phyloP scores from a whole-genome alignment of 37 sponge, comb jelly and placozoan species.

The Corticium candelabrum region DNA sequence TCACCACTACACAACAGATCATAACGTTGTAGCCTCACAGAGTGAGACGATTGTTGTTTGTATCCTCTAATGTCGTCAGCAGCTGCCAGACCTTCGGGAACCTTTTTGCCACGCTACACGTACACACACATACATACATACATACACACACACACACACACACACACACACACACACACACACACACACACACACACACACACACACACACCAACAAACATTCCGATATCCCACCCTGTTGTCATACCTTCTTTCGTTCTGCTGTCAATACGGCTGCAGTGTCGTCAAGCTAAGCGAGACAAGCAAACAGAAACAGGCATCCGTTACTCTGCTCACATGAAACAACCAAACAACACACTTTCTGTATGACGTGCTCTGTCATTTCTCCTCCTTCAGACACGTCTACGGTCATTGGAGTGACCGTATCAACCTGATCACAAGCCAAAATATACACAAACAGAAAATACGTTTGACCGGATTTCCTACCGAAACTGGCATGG shows the following conservation, averaged over 20 bases:
- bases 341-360: background rate
- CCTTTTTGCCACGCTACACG: slow-evolving; percentile 80
- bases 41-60: slow-evolving; percentile 72
- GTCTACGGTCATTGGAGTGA: no score
- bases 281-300: slow-evolving; percentile 64
- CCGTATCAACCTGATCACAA: no score
- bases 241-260: slow-evolving; percentile 82
- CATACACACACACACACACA: background rate
- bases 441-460: no score
- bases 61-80: slow-evolving; percentile 64
- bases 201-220: no score
- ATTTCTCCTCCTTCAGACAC: slow-evolving; percentile 3
- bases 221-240: background rate
- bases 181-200: background rate
- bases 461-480: no score
- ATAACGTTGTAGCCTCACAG: slow-evolving; percentile 44
- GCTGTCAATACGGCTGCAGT: slow-evolving; percentile 84
- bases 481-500: no score
- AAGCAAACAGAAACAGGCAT: background rate
- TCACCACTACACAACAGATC: background rate
- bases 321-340: background rate
- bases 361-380: slow-evolving; percentile 12
- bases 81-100: slow-evolving; percentile 77
- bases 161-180: background rate
- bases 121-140: background rate